phyloP scores from a whole-genome alignment of 2,797 vertebrate species.

The Enteromius treurensis region DNA sequence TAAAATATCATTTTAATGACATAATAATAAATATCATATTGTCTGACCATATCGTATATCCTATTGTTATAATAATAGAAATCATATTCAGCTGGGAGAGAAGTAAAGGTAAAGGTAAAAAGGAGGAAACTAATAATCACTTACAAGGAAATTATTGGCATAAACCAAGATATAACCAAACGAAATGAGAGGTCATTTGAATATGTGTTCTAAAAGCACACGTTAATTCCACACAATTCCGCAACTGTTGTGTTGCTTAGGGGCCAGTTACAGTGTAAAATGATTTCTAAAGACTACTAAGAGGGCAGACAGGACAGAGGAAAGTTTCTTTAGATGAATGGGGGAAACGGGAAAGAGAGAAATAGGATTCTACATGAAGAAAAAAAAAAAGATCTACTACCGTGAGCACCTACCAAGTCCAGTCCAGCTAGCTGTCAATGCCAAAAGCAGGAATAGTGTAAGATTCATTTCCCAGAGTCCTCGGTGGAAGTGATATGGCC shows the following conservation, averaged over 20 bases:
- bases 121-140: slow-evolving; percentile 8
- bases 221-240: slow-evolving; percentile 20
- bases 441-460: slow-evolving; percentile 51
- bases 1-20: neutral
- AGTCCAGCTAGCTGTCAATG: slow-evolving; percentile 50
- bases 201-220: neutral
- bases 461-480: slow-evolving; percentile 59
- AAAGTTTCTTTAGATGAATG: neutral
- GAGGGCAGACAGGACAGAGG: slow-evolving; percentile 9
- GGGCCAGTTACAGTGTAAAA: slow-evolving; percentile 5
- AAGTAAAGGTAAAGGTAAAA: neutral
- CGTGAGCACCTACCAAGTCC: slow-evolving; percentile 55
- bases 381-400: slow-evolving; percentile 4
- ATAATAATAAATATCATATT: neutral
- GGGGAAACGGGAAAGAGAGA: slow-evolving; percentile 11
- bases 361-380: slow-evolving; percentile 8
- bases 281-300: neutral
- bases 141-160: neutral
- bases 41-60: too few species aligned
- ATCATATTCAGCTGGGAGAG: neutral
- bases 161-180: neutral
- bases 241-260: slow-evolving; percentile 40
- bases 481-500: slow-evolving; percentile 19
- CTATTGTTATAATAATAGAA: neutral
- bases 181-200: slow-evolving; percentile 11